These are phyloP conservation scores for Chloebia gouldiae DNA, from an alignment of 2,113 vertebrate species.

Conservation along the genomic window DNA sequence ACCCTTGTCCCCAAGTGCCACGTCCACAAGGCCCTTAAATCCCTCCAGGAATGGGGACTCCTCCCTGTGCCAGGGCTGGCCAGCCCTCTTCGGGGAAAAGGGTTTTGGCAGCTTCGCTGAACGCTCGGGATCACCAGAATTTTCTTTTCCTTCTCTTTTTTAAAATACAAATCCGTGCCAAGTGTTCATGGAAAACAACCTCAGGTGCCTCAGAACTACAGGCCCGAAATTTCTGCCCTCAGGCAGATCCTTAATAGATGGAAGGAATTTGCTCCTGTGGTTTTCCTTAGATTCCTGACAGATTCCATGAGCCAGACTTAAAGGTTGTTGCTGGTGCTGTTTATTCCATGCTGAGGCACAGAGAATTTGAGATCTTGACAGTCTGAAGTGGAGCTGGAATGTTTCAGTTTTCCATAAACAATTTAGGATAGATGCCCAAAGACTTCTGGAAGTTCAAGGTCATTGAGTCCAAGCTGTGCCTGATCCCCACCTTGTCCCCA, in stretches of 20 bases:
- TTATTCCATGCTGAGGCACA: fast-evolving
- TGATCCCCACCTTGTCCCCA: fast-evolving
- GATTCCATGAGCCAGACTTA: background rate
- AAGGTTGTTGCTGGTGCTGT: background rate
- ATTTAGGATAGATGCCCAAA: background rate
- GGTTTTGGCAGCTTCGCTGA: background rate
- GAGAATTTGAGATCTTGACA: background rate
- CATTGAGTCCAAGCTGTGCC: fast-evolving
- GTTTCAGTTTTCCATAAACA: background rate
- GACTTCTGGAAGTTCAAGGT: background rate
- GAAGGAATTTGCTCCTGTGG: background rate
- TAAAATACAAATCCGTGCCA: fast-evolving
- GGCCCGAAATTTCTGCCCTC: background rate
- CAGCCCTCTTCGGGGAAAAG: background rate
- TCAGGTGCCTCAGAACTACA: background rate
- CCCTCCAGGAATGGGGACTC: background rate
- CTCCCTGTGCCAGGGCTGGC: background rate
- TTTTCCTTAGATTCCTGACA: background rate
- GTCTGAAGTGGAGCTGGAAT: background rate
- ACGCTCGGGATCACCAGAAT: background rate
- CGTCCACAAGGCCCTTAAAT: background rate
- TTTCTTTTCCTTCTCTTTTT: background rate
- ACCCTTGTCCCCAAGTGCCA: background rate
- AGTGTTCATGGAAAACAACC: background rate
- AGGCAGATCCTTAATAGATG: background rate